Conservation (phyloP, 1,140 invertebrate genomes). For the Papilio polyxenes region DNA sequence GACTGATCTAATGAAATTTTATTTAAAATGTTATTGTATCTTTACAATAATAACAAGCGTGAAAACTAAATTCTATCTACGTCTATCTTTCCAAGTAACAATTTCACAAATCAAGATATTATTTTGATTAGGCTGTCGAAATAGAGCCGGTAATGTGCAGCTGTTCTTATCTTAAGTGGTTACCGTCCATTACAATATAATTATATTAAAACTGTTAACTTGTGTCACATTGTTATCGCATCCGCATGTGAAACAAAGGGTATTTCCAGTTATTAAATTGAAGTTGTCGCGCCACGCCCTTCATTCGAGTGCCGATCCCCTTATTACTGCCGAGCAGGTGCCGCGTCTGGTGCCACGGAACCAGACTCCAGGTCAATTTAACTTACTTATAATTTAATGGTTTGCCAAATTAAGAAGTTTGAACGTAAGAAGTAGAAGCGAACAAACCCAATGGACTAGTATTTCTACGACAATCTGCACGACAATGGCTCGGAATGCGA, state of each 20-base stretch:
- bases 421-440: too few species aligned
- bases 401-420: background rate
- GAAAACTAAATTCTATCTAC: background rate
- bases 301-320: constrained; percentile 15
- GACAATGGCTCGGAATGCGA: too few species aligned
- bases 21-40: too few species aligned
- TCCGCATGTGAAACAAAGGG: constrained; percentile 16
- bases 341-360: background rate
- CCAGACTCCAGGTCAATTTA: constrained; percentile 5
- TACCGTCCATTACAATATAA: constrained; percentile 18
- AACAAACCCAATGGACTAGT: too few species aligned
- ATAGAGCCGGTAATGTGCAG: background rate
- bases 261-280: constrained; percentile 28
- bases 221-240: constrained; percentile 14
- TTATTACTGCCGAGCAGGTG: constrained; percentile 21
- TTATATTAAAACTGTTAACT: constrained; percentile 19
- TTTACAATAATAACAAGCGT: background rate
- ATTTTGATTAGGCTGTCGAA: background rate
- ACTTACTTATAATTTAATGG: background rate
- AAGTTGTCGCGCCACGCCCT: constrained; percentile 29
- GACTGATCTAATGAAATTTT: too few species aligned
- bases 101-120: background rate
- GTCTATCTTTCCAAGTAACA: background rate
- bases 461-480: too few species aligned
- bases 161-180: constrained; percentile 2